Evolutionary conservation across 2,888 invertebrate genomes (phyloP).

Genomic region (Liposcelis brunnea): DNA sequence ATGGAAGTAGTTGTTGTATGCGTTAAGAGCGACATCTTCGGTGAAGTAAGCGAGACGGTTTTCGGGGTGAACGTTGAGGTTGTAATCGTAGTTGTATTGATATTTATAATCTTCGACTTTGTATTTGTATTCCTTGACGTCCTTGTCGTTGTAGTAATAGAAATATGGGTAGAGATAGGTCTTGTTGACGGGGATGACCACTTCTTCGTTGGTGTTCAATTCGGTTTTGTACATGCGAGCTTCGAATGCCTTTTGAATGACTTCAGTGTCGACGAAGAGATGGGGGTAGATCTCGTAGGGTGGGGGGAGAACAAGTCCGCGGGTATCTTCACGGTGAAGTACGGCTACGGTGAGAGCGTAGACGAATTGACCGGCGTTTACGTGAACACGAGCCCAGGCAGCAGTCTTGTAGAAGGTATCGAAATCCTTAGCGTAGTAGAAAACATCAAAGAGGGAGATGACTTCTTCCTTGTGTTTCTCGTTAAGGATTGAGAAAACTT

Average conservation of each 20-base stretch:
- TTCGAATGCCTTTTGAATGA: constrained; percentile 19
- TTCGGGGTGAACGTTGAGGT: constrained; percentile 34
- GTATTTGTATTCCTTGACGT: neutral
- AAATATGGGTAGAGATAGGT: constrained; percentile 1
- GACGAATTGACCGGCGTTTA: constrained; percentile 39
- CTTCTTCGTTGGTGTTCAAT: constrained; percentile 14
- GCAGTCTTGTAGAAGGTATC: constrained; percentile 44
- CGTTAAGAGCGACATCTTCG: constrained; percentile 49
- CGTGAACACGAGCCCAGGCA: constrained; percentile 32
- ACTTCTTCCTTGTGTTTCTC: constrained; percentile 43
- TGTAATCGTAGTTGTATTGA: constrained; percentile 7
- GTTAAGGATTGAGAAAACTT: constrained; percentile 43
- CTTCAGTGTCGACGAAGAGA: constrained; percentile 22
- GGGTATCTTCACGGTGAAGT: constrained; percentile 34
- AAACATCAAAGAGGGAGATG: constrained; percentile 42
- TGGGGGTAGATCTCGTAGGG: constrained; percentile 35
- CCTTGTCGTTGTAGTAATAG: constrained; percentile 2
- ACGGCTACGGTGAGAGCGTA: constrained; percentile 36
- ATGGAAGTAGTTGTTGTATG: constrained; percentile 47
- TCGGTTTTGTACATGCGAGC: constrained; percentile 9
- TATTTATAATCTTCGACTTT: neutral
- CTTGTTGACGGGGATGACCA: constrained; percentile 6
- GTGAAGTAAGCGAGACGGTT: constrained; percentile 46
- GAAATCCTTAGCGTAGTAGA: constrained; percentile 52
- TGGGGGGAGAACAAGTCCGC: constrained; percentile 34